Evolutionary conservation across 1,140 invertebrate genomes (phyloP).

Genomic region (Macrobrachium rosenbergii): DNA sequence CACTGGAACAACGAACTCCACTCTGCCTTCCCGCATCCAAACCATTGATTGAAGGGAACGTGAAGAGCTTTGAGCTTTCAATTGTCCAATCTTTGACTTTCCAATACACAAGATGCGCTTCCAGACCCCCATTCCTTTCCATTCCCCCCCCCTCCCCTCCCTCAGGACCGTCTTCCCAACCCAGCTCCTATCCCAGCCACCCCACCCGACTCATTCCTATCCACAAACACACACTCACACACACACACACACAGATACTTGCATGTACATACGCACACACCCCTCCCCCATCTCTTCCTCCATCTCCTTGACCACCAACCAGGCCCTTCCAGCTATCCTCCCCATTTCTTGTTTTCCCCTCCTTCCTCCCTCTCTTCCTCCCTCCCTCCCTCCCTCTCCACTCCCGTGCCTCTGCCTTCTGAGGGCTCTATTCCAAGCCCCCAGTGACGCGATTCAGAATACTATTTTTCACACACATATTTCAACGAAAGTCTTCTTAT

Average conservation of each 20-base stretch:
- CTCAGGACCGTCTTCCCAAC: neutral
- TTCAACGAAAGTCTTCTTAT: too few relatives aligned
- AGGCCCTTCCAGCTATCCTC: too few relatives aligned
- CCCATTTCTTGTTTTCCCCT: neutral
- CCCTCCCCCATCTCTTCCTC: neutral
- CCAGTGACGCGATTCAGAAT: too few relatives aligned
- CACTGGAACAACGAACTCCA: too few relatives aligned
- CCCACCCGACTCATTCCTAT: neutral
- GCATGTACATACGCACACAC: constrained; percentile 18
- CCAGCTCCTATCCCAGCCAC: neutral
- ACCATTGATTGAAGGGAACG: neutral
- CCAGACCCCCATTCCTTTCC: neutral
- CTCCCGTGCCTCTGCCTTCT: neutral
- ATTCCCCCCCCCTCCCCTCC: neutral
- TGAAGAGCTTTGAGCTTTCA: constrained; percentile 26
- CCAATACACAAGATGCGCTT: constrained; percentile 28
- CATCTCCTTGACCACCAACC: too few relatives aligned
- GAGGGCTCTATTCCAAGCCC: too few relatives aligned
- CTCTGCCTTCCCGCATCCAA: too few relatives aligned
- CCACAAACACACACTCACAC: constrained; percentile 6
- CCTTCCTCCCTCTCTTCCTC: neutral
- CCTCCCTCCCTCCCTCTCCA: neutral
- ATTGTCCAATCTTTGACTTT: constrained; percentile 36
- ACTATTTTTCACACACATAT: too few relatives aligned
- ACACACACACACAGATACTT: constrained; percentile 4